Evolutionary conservation across 1,140 invertebrate genomes (phyloP), one percentile per base, ranked within the genome.

Genomic region (Pararge aegeria): DNA sequence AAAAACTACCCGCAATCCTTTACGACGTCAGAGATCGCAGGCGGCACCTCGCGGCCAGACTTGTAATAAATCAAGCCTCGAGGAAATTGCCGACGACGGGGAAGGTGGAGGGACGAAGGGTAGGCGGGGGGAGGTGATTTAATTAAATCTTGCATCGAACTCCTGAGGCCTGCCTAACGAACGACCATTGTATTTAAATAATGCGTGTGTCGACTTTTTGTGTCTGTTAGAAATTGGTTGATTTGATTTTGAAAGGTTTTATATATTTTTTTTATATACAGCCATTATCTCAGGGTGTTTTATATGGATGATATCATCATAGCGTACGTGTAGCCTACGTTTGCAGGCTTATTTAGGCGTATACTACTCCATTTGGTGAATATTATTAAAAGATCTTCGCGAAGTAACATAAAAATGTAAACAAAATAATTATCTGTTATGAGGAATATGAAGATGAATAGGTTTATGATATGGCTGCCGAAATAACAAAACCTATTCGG

Each of bases 21-120:
- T 83, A 80, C 69, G 66, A 57, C 61, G 69, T 68, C 65, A 68
- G 65, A 76, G 69, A 66, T 75, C 74, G 74, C 69, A 71, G 69
- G 64, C 72, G 66, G 70, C 67, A 72, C 67, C 61, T 75, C 73
- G 75, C 73, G 78, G 80, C 78, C 64, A 73, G 73, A 74, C 83
- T 89, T 86, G 90, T 91, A 89, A 92, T 92, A 92, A 92, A 92
- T 92, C 91, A 92, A 91, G 89, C 83, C 87, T 84, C 83, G 86
- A 89, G 87, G 85, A 88, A 87, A 87, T 87, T 82, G 82, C 73
- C 80, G 83, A 75, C 78, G 75, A 76, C 73, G 68, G 55, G 61
- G 44, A 46, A 46, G 34, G 16, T 24, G 46, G n/a, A 56, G 61
- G 65, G 76, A 62, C 53, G 52, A 50, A 20, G 53, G 55, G 60